Evolutionary conservation across 2,113 vertebrate genomes (phyloP).

Genomic region (Ochotona princeps): DNA sequence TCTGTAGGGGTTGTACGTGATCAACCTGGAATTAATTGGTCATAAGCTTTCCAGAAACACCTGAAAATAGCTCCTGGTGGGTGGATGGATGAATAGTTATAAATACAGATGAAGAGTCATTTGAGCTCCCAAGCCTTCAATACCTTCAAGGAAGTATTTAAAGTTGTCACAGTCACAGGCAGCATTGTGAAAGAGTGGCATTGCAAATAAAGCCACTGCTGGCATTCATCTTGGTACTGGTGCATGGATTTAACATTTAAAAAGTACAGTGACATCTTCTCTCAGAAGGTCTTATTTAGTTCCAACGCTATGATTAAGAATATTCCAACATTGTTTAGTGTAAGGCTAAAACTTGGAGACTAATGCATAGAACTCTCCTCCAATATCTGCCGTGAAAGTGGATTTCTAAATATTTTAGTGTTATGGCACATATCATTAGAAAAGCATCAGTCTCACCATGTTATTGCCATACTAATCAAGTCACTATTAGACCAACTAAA

Average conservation of each 20-base stretch:
- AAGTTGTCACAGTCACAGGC: background rate
- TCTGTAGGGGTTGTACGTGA: background rate
- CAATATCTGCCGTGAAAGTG: background rate
- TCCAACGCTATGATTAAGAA: background rate
- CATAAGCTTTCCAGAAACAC: background rate
- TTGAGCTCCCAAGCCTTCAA: background rate
- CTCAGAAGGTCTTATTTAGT: background rate
- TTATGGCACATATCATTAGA: background rate
- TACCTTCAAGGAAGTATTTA: constrained; percentile 9
- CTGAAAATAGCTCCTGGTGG: constrained; percentile 52
- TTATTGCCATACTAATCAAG: background rate
- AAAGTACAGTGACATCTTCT: background rate
- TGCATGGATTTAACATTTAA: background rate
- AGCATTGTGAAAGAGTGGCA: background rate
- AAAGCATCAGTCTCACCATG: background rate
- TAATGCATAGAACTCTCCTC: background rate
- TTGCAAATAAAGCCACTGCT: no score
- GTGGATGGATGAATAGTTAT: background rate
- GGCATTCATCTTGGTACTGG: background rate
- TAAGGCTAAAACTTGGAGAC: background rate
- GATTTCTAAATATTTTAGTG: background rate
- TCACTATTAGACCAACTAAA: background rate
- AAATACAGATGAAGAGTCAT: background rate
- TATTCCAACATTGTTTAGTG: background rate
- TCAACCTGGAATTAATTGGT: background rate